These are phyloP conservation scores for Dicrostonyx torquatus DNA, from an alignment of 2,797 vertebrate species.

Conservation along the genomic window DNA sequence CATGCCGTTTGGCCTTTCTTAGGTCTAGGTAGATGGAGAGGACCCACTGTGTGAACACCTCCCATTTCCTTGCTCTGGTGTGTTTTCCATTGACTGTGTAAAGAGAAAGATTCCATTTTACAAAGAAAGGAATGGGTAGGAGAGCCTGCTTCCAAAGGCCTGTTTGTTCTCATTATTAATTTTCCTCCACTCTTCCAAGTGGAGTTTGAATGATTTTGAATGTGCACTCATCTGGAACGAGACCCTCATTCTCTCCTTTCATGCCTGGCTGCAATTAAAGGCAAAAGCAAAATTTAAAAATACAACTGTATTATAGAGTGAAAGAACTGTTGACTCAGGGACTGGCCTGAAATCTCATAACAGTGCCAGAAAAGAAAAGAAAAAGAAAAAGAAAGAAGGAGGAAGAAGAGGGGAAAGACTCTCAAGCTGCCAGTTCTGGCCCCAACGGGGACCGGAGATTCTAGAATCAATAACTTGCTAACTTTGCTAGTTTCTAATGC, in stretches of 20 bases:
- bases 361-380: not conserved
- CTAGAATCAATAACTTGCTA: conserved; percentile 64
- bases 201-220: conserved; percentile 76
- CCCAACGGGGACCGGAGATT: conserved; percentile 15
- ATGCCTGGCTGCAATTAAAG: conserved; percentile 79
- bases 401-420: not conserved
- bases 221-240: conserved; percentile 74
- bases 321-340: conserved; percentile 69
- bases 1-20: not conserved
- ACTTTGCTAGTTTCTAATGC: conserved; percentile 48
- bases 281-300: conserved; percentile 75
- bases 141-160: conserved; percentile 65
- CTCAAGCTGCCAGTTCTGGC: conserved; percentile 5
- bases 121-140: conserved; percentile 31
- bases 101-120: conserved; percentile 61
- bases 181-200: conserved; percentile 71
- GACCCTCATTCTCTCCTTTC: conserved; percentile 77
- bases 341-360: conserved; percentile 51
- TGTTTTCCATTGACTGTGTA: conserved; percentile 53
- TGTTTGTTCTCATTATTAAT: conserved; percentile 81
- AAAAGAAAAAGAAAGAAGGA: not conserved
- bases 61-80: not conserved
- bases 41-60: not conserved
- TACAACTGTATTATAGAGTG: conserved; percentile 67
- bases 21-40: not conserved